Base-by-base conservation (phyloP, 2,888 invertebrate species). In the Volucella inanis region DNA sequence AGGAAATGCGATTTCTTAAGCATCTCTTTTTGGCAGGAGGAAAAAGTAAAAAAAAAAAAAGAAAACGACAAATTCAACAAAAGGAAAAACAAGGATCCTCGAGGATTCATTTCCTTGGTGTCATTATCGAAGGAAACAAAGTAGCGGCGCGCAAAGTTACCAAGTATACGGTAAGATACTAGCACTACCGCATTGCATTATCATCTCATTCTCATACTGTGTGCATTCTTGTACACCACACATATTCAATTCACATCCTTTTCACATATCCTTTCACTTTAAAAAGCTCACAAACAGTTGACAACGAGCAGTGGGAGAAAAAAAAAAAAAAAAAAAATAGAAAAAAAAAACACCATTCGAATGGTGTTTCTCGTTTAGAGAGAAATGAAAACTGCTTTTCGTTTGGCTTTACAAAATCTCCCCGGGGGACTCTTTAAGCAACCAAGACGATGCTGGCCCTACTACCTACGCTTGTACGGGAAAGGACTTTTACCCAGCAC, bases 391-490 rank as follows among this genome's bases (percentile, higher is more conserved):
- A 84, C 75, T 84, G 74, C 70, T 84, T 80, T 76, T 67, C 84
- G 75, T 84, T 84, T 84, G 75, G 65, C 38, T 72, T 85, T 52
- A 72, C 72, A 81, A 85, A 85, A 81, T 85, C 81, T 77, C 85
- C 85, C 76, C 85, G 52, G 81, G 85, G 85, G 85, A 85, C 76
- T 85, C 81, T 85, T 85, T 85, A 85, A 85, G 81, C 81, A 76
- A 77, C 81, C 76, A 71, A 76, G 72, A 67, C 67, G 65, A 54
- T 52, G 50, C 65, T 52, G 52, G 55, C 62, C 64, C 68, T 68
- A 62, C 67, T 49, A 62, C 72, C 61, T 64, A 15, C 18, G 41
- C 72, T 31, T 12, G 52, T 41, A 61, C 50, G 59, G 68, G 65
- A 74, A 77, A 85, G 85, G 85, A 85, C 85, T 70, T 72, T 79